Percentiles rank a stretch among this genome's conserved stretches.
These are phyloP conservation scores for Phasia obesa DNA, from an alignment of 2,888 invertebrate genomes.

Conservation along the genomic window DNA sequence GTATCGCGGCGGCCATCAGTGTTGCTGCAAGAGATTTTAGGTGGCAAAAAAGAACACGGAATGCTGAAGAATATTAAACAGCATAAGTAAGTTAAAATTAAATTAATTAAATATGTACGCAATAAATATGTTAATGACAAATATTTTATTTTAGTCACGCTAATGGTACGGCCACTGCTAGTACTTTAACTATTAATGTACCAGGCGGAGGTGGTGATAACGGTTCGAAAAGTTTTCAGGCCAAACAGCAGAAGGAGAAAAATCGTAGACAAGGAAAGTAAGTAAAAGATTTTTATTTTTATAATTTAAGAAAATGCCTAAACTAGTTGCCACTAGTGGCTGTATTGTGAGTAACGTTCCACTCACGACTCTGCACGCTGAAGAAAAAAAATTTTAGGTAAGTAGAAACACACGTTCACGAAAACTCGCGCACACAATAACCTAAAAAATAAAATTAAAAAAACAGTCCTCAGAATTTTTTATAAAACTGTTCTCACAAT, in stretches of 20 bases:
- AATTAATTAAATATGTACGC: neutral
- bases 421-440: no score
- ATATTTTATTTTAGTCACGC: conserved; percentile 70
- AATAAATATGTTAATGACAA: neutral
- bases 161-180: conserved; percentile 77
- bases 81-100: conserved; percentile 75
- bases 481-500: no score
- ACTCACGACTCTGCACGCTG: no score
- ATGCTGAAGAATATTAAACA: conserved; percentile 74
- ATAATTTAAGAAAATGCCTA: neutral
- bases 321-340: no score
- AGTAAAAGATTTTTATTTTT: conserved; percentile 72
- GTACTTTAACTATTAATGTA: conserved; percentile 78
- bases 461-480: no score
- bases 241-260: conserved; percentile 80
- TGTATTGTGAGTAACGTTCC: no score
- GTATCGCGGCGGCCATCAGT: conserved; percentile 81
- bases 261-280: conserved; percentile 83
- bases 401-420: no score
- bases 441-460: no score
- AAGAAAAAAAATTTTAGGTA: no score
- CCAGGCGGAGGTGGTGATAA: conserved; percentile 73
- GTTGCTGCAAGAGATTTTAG: conserved; percentile 81
- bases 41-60: conserved; percentile 75
- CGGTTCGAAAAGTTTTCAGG: conserved; percentile 77